A percentile compares a stretch with the other conserved stretches of the same genome.
Conservation (phyloP, 2,888 invertebrate species). For the Eupithecia dodoneata region DNA sequence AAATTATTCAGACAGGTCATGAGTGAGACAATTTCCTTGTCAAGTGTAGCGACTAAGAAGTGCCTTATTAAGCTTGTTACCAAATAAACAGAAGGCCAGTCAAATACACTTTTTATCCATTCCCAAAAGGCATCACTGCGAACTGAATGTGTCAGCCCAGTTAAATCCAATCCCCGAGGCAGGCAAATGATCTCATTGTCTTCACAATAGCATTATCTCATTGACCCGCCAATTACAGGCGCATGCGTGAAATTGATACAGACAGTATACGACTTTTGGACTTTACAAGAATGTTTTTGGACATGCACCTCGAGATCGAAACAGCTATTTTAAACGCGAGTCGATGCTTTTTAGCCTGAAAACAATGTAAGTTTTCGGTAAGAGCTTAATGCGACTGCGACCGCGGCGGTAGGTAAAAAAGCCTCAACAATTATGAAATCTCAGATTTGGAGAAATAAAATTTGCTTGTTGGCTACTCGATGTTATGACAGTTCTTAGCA, state of each 20-base stretch:
- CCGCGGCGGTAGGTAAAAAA: background rate
- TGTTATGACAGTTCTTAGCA: background rate
- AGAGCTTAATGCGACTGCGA: background rate
- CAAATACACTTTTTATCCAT: background rate
- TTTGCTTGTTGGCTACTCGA: too few relatives aligned
- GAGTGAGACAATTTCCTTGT: too few relatives aligned
- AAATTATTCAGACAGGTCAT: background rate
- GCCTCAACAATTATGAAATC: too few relatives aligned
- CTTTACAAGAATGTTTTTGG: background rate
- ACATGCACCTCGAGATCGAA: background rate
- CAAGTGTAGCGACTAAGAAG: background rate
- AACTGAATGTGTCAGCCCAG: conserved; percentile 6
- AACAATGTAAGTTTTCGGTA: background rate
- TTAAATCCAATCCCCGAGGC: conserved; percentile 8
- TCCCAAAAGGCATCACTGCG: conserved; percentile 5
- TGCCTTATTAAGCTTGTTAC: background rate
- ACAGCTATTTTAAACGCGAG: background rate
- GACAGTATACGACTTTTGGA: background rate
- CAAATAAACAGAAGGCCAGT: conserved; percentile 5
- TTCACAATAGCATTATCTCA: conserved; percentile 28
- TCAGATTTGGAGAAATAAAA: background rate
- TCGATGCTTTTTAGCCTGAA: background rate
- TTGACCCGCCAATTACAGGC: conserved; percentile 35
- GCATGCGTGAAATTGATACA: conserved; percentile 23
- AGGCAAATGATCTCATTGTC: conserved; percentile 28